Evolutionary conservation across 2,113 vertebrate genomes (phyloP), one percentile per base, ranked within the genome.

Genomic region (Barbus barbus): DNA sequence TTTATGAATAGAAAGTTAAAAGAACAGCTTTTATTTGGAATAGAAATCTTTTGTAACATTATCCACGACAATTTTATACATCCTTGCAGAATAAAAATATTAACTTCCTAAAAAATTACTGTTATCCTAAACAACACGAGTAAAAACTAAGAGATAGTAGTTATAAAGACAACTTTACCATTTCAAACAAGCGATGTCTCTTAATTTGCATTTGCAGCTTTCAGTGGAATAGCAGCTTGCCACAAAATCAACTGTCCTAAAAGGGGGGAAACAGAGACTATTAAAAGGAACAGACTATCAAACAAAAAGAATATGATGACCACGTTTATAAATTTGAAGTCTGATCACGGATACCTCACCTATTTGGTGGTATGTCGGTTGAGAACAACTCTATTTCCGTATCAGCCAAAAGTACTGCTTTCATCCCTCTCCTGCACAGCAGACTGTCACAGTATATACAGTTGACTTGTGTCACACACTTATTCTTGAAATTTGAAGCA

Each of bases 181-280:
- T 93, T 97, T 97, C 6, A 99, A 87, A 83, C 98, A 99, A 0
- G 97, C 98, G 2, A 98, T 95, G 91, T 97, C 96, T 93, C 96
- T 97, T 93, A 99, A 93, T 63, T 97, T 99, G 93, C 98, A 99
- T 74, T 95, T 96, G 94, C 98, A 99, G 93, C 94, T 96, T 48
- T 97, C 95, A 0, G 97, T 98, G 3, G 96, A 97, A 91, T 98
- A 99, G 91, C 98, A 98, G 94, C 95, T 96, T 76, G 97, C 97
- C 44, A 95, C 97, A 93, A 99, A 98, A 92, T 98, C 97, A 8
- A 99, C 96, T 9, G 97, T 95, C 44, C 98, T 99, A 86, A 71
- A 87, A 18, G 89, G 53, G 84, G 73, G 82, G 3, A 44, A 41
- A 77, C 44, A 71, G n/a, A n/a, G n/a, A n/a, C n/a, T n/a, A n/a